Evolutionary conservation across 2,113 vertebrate species (phyloP).

Genomic region (Cyrtonyx montezumae): DNA sequence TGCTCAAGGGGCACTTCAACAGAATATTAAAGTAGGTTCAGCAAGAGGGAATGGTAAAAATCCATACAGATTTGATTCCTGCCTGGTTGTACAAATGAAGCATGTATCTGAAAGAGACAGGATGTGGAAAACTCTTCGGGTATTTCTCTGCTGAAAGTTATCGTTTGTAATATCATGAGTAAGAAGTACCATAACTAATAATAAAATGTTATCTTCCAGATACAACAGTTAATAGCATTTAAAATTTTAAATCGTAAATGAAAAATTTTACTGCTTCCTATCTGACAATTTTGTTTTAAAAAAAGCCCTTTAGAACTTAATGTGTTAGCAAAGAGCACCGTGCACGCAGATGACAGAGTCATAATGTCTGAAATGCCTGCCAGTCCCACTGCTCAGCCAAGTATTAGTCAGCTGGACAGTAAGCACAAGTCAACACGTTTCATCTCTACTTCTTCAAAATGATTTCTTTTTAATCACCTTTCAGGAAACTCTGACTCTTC

Average conservation of each 20-base stretch:
- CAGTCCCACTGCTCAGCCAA: background rate
- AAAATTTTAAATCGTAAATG: background rate
- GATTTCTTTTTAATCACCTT: background rate
- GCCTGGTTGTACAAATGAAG: background rate
- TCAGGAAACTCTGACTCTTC: background rate
- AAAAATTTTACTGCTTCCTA: background rate
- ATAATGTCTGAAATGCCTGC: background rate
- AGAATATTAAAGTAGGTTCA: background rate
- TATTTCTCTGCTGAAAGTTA: background rate
- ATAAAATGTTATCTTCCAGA: constrained; percentile 8
- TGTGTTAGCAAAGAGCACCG: background rate
- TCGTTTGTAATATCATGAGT: background rate
- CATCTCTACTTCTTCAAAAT: background rate
- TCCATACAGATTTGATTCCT: background rate
- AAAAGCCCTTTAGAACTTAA: background rate
- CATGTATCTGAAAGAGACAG: background rate
- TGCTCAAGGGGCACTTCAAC: background rate
- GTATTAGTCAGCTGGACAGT: background rate
- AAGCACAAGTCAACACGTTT: background rate
- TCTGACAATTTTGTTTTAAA: background rate
- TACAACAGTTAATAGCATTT: background rate
- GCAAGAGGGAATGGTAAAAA: background rate
- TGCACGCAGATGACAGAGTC: background rate
- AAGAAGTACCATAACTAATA: background rate
- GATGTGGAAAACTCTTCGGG: background rate